Base-by-base conservation (phyloP, 2,797 vertebrate genomes). In the Pseudopleuronectes americanus region DNA sequence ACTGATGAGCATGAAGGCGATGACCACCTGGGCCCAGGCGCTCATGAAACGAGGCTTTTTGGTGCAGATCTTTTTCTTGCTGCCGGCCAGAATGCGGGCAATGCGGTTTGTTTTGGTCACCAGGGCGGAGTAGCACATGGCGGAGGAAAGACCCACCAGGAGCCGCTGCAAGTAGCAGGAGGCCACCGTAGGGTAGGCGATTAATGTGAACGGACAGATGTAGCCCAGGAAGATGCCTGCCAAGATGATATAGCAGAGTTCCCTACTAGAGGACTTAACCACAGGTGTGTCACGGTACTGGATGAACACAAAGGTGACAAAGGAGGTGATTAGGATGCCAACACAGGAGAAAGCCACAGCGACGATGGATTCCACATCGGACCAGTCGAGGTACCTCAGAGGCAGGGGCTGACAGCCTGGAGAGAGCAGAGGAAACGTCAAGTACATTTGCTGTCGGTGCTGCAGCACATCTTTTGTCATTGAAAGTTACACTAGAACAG, bases 21-120 rank as follows among this genome's bases (percentile, higher is more conserved):
- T 99, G 77, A 99, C 91, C 60, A 99, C 94, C 87, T 99, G 98
- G 23, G 98, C 97, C 96, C 97, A 99, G 21, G 97, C 97, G 0
- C 97, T 99, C 98, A 99, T 99, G 92, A 99, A 99, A 24, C 96
- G 95, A 0, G 98, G 98, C 77, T 99, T 99, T 69, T 93, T 94
- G 10, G 98, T 99, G 47, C 98, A 99, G 91, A 99, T 99, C 90
- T 99, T 99, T 93, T 99, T 99, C 91, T 99, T 99, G 93, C 98
- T 99, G 81, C 98, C 98, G 0, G 98, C 98, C 83, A 99, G 91
- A 84, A 99, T 99, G 77, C 98, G 97, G 2, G 98, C 98, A 1
- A 99, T 99, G 80, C 98, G 96, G 81, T 99, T 99, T 47, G 98
- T 99, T 90, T 99, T 99, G 84, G 98, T 99, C 75, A 99, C 97